Evolutionary conservation across 2,888 invertebrate species (phyloP).

Genomic region (Ceriagrion tenellum): DNA sequence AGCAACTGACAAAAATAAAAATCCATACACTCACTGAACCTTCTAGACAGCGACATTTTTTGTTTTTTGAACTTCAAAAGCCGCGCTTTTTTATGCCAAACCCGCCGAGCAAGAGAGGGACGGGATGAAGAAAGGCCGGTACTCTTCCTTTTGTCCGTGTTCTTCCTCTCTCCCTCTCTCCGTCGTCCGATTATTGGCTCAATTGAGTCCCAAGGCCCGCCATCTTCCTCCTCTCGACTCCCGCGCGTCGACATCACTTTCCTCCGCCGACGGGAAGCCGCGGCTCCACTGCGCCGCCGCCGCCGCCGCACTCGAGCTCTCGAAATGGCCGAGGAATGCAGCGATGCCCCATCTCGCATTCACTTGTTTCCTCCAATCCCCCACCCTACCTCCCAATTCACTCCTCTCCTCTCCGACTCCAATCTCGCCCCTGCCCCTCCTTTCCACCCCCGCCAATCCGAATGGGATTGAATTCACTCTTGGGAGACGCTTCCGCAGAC

Average conservation of each 20-base stretch:
- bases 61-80: not conserved
- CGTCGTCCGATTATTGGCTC: slow-evolving; percentile 10
- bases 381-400: not conserved
- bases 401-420: not conserved
- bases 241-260: not conserved
- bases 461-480: not conserved
- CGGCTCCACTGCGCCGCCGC: not conserved
- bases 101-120: not conserved
- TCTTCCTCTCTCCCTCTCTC: no score
- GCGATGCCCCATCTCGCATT: not conserved
- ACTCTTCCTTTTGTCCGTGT: not conserved
- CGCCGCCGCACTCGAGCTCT: not conserved
- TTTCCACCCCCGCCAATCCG: not conserved
- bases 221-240: not conserved
- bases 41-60: not conserved
- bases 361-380: not conserved
- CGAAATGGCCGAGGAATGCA: not conserved
- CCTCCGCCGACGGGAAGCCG: not conserved
- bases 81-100: not conserved
- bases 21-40: not conserved
- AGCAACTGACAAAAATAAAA: not conserved
- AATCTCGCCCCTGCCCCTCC: not conserved
- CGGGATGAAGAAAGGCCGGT: not conserved
- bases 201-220: not conserved
- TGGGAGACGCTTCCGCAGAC: not conserved